Evolutionary conservation across 2,888 invertebrate genomes (phyloP), one percentile per base, ranked within the genome.

Genomic region (Nezara viridula): DNA sequence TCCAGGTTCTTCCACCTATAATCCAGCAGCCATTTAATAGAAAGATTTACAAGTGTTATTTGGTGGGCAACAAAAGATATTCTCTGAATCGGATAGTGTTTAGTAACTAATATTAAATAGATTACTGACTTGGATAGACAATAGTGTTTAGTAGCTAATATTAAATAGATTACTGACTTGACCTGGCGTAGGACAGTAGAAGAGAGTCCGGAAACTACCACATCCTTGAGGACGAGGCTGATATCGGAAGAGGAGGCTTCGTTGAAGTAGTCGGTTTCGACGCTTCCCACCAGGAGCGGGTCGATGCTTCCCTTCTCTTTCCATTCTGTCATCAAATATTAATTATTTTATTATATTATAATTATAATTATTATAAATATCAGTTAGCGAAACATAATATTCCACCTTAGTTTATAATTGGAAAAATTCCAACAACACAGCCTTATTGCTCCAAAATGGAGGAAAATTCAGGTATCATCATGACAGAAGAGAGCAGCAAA

Each of bases 221-320:
- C 88, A 50, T 89, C n/a, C 85, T 89, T 89, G 37, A 86, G 40
- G 47, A 32, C 21, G 37, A 89, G 88, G 89, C 32, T 66, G 27
- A 89, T 32, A 16, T 55, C 85, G 27, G 85, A 85, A n/a, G n/a
- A n/a, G n/a, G n/a, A n/a, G 89, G 60, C 88, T 21, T 52, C 81
- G n/a, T 66, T 88, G 55, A 52, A 55, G 50, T 88, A 66, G 16
- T n/a, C n/a, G 47, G 49, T 85, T 37, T 88, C 16, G 32, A 88
- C 52, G 66, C 40, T 49, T 2, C 81, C 85, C 24, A 89, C 88
- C n/a, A 85, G 85, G n/a, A 89, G 24, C 27, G 89, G 89, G 40
- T 89, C 89, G 21, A 89, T 60, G 19, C 85, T 73, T 0, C 37
- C 37, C 21, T 73, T 73, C 3, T 32, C 66, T 9, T 37, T 73